Conservation (phyloP, 2,888 invertebrate species). For the Lycaena phlaeas region DNA sequence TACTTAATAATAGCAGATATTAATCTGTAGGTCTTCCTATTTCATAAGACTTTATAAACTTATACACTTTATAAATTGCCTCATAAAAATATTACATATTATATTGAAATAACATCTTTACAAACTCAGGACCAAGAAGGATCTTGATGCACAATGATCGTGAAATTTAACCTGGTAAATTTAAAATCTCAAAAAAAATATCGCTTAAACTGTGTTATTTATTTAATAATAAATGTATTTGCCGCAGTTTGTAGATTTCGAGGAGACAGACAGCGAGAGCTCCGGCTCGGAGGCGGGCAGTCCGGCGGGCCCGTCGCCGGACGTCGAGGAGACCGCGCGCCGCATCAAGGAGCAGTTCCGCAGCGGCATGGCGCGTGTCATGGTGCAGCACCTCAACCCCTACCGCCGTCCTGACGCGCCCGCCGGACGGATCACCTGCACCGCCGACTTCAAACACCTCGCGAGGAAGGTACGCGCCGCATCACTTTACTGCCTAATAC, state of each 20-base stretch:
- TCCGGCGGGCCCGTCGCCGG: conserved; percentile 27
- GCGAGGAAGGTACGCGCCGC: conserved; percentile 87
- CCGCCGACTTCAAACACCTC: conserved; percentile 94
- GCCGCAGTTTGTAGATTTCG: conserved; percentile 59
- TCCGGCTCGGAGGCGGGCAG: conserved; percentile 12
- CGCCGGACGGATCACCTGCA: conserved; percentile 87
- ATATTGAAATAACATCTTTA: no score
- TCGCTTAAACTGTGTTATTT: no score
- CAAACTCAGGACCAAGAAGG: no score
- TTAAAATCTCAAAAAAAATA: neutral
- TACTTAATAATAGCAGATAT: no score
- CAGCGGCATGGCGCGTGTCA: conserved; percentile 82
- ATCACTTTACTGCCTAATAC: no score
- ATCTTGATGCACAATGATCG: no score
- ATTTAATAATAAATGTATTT: no score
- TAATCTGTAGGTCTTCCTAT: no score
- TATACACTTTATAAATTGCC: no score
- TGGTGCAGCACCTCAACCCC: conserved; percentile 90
- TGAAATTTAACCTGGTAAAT: neutral
- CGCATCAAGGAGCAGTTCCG: conserved; percentile 91
- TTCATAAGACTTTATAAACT: no score
- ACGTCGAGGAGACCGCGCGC: conserved; percentile 68
- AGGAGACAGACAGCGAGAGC: conserved; percentile 44
- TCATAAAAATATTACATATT: no score
- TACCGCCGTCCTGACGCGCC: conserved; percentile 90